Evolutionary conservation across 64 coral and sea anemone species (phyloP).

Genomic region (Anthopleura sola): DNA sequence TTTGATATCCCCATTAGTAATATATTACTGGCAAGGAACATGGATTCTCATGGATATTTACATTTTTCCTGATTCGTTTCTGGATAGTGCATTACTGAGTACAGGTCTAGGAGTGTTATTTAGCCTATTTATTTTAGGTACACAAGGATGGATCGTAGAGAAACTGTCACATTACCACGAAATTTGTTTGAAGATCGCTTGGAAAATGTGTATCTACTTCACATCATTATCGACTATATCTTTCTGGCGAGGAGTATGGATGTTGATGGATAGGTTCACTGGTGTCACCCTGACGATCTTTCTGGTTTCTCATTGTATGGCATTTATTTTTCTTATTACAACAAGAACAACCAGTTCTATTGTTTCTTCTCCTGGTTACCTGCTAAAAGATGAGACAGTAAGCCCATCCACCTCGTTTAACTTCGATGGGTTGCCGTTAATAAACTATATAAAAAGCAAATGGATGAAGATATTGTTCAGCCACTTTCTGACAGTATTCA

Average conservation of each 20-base stretch:
- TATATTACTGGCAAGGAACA: slow-evolving; percentile 32
- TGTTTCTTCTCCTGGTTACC: slow-evolving; percentile 13
- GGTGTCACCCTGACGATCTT: neutral
- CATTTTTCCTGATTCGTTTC: neutral
- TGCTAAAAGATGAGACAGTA: neutral
- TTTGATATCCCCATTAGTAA: neutral
- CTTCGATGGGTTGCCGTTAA: neutral
- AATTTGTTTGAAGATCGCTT: neutral
- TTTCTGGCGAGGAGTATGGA: slow-evolving; percentile 55
- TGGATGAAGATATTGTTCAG: neutral
- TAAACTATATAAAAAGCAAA: neutral
- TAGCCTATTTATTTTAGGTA: neutral
- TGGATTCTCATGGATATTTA: slow-evolving; percentile 41
- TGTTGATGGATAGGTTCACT: slow-evolving; percentile 21
- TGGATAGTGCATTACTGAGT: neutral
- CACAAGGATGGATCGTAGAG: neutral
- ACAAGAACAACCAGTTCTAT: slow-evolving; percentile 23
- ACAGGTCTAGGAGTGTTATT: neutral
- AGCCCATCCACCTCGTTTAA: neutral
- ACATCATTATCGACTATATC: neutral
- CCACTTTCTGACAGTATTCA: slow-evolving; percentile 17
- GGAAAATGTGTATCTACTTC: slow-evolving; percentile 17
- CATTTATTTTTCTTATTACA: neutral
- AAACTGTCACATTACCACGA: neutral
- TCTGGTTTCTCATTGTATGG: slow-evolving; percentile 15